phyloP scores from a whole-genome alignment of 35 echinoderm and acorn worm species.

The Stichopus chloronotus region DNA sequence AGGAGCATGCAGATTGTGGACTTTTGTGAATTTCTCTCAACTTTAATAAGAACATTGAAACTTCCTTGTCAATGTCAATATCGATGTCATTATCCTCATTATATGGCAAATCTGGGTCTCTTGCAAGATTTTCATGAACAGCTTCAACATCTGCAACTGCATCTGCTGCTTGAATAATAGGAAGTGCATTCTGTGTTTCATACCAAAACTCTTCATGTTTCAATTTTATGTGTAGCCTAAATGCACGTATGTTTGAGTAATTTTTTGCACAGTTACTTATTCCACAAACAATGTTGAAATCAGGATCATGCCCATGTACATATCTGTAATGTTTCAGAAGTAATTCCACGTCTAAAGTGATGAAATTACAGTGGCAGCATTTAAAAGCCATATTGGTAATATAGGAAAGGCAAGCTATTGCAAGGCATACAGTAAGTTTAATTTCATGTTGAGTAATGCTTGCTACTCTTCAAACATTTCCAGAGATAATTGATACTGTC shows the following conservation, averaged over 20 bases:
- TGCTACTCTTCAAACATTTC: background rate
- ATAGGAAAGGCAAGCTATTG: no score
- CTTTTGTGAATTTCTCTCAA: slow-evolving; percentile 29
- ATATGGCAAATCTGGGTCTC: background rate
- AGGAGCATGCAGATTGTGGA: slow-evolving; percentile 20
- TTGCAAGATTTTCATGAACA: background rate
- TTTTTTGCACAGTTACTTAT: slow-evolving; percentile 6
- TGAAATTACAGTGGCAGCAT: slow-evolving; percentile 17
- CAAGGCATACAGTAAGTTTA: no score
- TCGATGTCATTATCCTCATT: background rate
- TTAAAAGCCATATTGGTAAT: background rate
- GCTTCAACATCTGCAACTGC: background rate
- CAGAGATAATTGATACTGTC: no score
- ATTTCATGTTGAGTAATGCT: background rate
- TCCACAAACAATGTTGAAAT: slow-evolving; percentile 39
- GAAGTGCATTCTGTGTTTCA: background rate
- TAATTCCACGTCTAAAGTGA: background rate
- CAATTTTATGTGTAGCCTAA: background rate
- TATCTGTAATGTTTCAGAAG: slow-evolving; percentile 43
- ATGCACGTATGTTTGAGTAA: slow-evolving; percentile 24
- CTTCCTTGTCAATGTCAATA: slow-evolving; percentile 9
- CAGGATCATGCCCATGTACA: slow-evolving; percentile 26
- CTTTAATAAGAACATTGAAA: slow-evolving; percentile 23
- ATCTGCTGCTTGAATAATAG: background rate
- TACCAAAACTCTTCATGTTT: slow-evolving; percentile 1